Evolutionary conservation across 92 coral and sea anemone species (phyloP), one percentile per base, ranked within the genome.

Genomic region (Pocillopora meandrina): DNA sequence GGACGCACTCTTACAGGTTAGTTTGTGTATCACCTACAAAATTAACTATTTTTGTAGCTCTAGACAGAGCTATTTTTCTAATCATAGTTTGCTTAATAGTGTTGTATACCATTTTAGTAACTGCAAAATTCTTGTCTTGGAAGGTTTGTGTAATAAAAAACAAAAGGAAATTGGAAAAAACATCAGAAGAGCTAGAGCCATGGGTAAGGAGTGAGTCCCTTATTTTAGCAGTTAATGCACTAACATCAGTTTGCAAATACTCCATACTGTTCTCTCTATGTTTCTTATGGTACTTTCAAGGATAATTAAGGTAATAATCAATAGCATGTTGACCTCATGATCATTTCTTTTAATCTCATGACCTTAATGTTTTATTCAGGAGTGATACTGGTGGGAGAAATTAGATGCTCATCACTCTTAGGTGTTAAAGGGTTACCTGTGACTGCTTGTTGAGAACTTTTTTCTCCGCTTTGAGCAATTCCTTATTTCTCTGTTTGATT

Each of bases 151-250:
- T 84, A 83, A 88, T 76, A 87, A 88, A 74, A 95, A 93, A 74
- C 98, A 94, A 71, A 90, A 89, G 71, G 95, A 96, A 72, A 84
- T 96, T 36, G 87, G 95, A 65, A 93, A 89, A 42, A 90, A 96
- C 7, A 94, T 96, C 26, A 87, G 93, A 68, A 87, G 95, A 85
- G 93, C 98, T 65, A 92, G 98, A 83, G 95, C 98, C 19, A 85
- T 96, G 87, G 98, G 98, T 96, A 80, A 76, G 84, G 19, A 71
- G 10, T 31, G 19, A 82, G n/a, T 73, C 66, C 4, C 5, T 56
- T 57, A 9, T 42, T 62, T 16, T 17, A 20, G 1, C 56, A 17
- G 9, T 26, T 26, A 9, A 13, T 66, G 11, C 64, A 52, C 23
- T 2, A 13, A 10, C 34, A 13, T 26, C 20, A 42, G 52, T 42